A percentile compares a stretch with the other conserved stretches of the same genome.
Evolutionary conservation across 2,113 vertebrate genomes (phyloP).

Genomic region (Nycticorax nycticorax): DNA sequence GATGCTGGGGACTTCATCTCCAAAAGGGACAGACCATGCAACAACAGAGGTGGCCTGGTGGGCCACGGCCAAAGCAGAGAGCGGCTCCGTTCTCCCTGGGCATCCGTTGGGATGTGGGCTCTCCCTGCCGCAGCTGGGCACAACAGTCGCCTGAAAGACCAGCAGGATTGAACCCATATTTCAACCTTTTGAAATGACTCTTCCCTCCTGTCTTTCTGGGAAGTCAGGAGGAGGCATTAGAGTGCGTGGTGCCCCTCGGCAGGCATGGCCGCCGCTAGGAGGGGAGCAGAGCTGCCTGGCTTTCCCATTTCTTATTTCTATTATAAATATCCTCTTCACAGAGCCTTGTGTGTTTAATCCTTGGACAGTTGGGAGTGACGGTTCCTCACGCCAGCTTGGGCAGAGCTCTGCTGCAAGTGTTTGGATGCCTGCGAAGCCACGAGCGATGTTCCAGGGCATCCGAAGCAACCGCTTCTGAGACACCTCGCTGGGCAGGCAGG

Average conservation of each 20-base stretch:
- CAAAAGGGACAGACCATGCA: background rate
- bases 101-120: fast-evolving
- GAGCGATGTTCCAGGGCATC: background rate
- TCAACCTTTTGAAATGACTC: background rate
- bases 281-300: background rate
- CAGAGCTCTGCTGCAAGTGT: background rate
- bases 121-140: background rate
- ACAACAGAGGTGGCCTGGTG: background rate
- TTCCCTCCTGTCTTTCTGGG: background rate
- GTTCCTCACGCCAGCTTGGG: background rate
- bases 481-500: constrained; percentile 25
- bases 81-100: fast-evolving
- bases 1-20: background rate
- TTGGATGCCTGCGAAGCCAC: background rate
- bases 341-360: background rate
- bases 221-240: fast-evolving
- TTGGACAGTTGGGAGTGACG: background rate
- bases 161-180: background rate
- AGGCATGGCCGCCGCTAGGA: background rate
- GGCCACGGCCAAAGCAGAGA: background rate
- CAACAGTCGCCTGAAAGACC: background rate
- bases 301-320: background rate
- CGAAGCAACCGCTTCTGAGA: background rate
- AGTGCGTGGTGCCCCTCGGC: fast-evolving
- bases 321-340: background rate